Evolutionary conservation across 2,797 vertebrate genomes (phyloP), one percentile per base, ranked within the genome.

Genomic region (Luscinia luscinia): DNA sequence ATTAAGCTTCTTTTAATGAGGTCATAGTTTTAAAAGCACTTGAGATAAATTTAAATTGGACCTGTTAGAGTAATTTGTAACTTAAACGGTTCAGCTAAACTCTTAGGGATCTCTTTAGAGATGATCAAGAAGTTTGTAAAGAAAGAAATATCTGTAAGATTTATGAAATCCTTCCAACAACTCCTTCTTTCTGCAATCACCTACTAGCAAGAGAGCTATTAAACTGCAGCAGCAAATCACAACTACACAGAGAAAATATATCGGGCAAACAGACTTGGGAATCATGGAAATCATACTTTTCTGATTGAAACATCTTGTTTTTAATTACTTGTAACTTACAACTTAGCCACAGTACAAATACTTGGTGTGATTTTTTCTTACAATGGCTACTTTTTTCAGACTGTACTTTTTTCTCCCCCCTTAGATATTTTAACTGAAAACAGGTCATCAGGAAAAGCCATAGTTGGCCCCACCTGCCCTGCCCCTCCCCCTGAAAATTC

Each of bases 1-100:
- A 94, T 95, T 84, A 94, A 95, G 62, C 63, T 84, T 69, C 62
- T 88, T 96, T 93, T 96, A 96, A 97, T 94, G 87, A 94, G 89
- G 61, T 70, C 84, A 80, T 19, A 20, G 75, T 86, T 96, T 89
- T 85, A 84, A 91, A 96, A 85, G 72, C 87, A 82, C 80, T 72
- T 69, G 77, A 94, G 77, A 94, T 55, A 94, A 96, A 92, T 89
- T 93, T 89, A 92, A 96, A 95, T 94, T 87, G 73, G 63, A 82
- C 43, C 59, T 77, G 72, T 87, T 90, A 89, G 87, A 87, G 72
- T 84, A 30, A 93, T 95, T 92, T 93, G 59, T 84, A 95, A 91
- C 54, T 87, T 87, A 75, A 1, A 88, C 10, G 40, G 70, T 87
- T 90, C 87, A 89, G 82, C 90, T 52, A 75, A 94, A 87, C 52